Evolutionary conservation across 2,797 vertebrate genomes (phyloP).

Genomic region (Lerista edwardsae): DNA sequence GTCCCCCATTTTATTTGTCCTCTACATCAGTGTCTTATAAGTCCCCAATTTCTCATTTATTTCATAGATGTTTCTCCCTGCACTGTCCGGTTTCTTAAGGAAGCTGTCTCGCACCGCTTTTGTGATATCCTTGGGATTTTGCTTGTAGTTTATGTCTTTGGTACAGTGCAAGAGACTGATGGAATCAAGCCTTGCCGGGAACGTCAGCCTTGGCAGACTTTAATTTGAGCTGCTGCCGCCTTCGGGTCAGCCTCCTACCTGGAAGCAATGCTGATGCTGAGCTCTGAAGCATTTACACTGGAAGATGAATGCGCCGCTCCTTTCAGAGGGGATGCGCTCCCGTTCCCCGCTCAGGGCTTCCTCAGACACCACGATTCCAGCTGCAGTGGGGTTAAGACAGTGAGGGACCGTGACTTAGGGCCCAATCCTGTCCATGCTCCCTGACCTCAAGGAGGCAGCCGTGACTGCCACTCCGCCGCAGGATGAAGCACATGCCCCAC

Average conservation of each 20-base stretch:
- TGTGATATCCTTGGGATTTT: conserved; percentile 62
- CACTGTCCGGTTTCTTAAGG: conserved; percentile 54
- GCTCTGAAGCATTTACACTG: neutral
- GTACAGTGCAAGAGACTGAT: conserved; percentile 21
- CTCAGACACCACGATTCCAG: too few species aligned
- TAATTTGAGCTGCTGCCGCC: neutral
- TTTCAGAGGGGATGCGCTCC: neutral
- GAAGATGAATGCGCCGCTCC: neutral
- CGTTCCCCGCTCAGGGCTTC: neutral
- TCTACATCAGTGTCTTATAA: conserved; percentile 62
- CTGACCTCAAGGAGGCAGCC: too few species aligned
- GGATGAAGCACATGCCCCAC: too few species aligned
- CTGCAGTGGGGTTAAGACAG: too few species aligned
- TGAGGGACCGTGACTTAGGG: too few species aligned
- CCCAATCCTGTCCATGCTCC: too few species aligned
- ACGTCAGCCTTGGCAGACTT: neutral
- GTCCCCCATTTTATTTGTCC: conserved; percentile 71
- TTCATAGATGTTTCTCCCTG: conserved; percentile 60
- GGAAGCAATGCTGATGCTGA: neutral
- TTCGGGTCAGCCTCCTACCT: neutral
- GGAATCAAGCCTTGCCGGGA: conserved; percentile 5
- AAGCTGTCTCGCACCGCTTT: conserved; percentile 60
- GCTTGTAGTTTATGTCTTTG: conserved; percentile 65
- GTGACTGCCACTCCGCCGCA: too few species aligned
- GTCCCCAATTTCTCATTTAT: conserved; percentile 72